Evolutionary conservation across 2,888 invertebrate genomes (phyloP), one percentile per base, ranked within the genome.

Genomic region (Conistra vaccinii): DNA sequence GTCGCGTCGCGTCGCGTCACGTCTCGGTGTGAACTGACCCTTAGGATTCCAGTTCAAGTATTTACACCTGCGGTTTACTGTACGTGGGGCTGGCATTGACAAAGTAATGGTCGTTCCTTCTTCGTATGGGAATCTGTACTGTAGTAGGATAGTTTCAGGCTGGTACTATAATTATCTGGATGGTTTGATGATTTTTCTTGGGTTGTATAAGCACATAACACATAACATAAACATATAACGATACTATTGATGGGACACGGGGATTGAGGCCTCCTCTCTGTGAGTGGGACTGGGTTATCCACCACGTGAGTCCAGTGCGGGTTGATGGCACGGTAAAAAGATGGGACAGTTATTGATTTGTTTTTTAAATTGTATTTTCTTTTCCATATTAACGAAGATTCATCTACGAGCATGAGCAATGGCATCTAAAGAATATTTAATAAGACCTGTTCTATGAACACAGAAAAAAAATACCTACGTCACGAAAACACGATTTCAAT

Each of bases 401-500:
- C n/a, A 63, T 26, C 7, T 45, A 1, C 20, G 10, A 20, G 26
- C 2, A n/a, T 23, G 17, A 42, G 7, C 53, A 69, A n/a, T 42
- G 17, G 7, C 29, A 71, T n/a, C 4, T 26, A 57, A 26, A 32
- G 7, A 39, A n/a, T 26, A 45, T 29, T 39, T 29, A n/a, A 48
- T 23, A 12, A 35, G 45, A 53, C 7, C 23, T 14, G 5, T 51
- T 23, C 12, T 39, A 20, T 45, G 1, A 10, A 48, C 7, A 20
- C 29, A 42, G 29, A 55, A 67, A 10, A 55, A 29, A 45, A 51
- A 57, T 65, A 5, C 32, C 29, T 7, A 23, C 32, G 3, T 26
- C 23, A 55, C 29, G 32, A 63, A 71, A 79, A 79, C 73, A 81
- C 78, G 80, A 83, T 80, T 79, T 85, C 78, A 78, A 80, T 81